These are phyloP conservation scores for Phaethon lepturus DNA, from an alignment of 2,113 vertebrate species.

Conservation along the genomic window DNA sequence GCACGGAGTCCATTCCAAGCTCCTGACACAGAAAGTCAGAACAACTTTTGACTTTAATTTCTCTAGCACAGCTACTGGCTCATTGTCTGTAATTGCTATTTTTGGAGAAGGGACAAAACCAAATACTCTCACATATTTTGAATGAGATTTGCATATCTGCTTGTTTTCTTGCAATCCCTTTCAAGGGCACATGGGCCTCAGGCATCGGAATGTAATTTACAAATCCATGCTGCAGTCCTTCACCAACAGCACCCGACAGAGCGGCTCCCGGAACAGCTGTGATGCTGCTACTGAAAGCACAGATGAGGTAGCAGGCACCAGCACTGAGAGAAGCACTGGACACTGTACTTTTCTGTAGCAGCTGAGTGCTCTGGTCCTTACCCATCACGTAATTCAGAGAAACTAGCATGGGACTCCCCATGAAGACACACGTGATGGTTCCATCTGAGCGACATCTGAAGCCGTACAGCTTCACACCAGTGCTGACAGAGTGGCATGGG, in stretches of 20 bases:
- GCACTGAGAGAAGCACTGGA: background rate
- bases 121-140: background rate
- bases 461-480: background rate
- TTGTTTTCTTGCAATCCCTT: background rate
- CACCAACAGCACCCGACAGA: fast-evolving
- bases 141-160: background rate
- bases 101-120: background rate
- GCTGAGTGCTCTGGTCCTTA: background rate
- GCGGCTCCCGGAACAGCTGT: background rate
- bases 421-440: fast-evolving
- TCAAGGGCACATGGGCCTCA: background rate
- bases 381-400: background rate
- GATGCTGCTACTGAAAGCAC: background rate
- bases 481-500: background rate
- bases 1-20: background rate
- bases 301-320: background rate
- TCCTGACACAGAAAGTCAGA: slow-evolving; percentile 9
- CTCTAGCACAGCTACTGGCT: background rate
- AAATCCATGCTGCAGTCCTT: background rate
- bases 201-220: background rate
- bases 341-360: background rate
- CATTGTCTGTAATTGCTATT: background rate
- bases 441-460: background rate
- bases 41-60: background rate
- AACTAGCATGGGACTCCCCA: background rate